phyloP scores from a whole-genome alignment of 2,888 invertebrate genomes.

The Balanococcus diminutus region DNA sequence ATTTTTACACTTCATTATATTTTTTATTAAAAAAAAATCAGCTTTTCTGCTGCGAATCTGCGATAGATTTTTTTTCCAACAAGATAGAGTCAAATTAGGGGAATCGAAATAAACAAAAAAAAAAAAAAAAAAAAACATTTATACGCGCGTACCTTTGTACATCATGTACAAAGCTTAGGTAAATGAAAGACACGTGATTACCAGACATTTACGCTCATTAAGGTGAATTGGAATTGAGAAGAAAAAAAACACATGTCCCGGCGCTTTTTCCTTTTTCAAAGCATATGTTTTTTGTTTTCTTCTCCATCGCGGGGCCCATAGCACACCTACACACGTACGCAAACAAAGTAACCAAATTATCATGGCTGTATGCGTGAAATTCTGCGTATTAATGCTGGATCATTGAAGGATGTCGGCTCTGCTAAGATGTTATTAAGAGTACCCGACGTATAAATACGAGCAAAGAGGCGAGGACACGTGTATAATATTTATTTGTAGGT shows the following conservation, averaged over 20 bases:
- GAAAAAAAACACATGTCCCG: neutral
- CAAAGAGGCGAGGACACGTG: neutral
- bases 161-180: neutral
- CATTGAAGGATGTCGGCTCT: neutral
- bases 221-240: slow-evolving; percentile 14
- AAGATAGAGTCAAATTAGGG: too few species aligned
- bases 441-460: neutral
- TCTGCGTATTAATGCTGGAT: neutral
- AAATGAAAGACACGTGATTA: slow-evolving; percentile 22
- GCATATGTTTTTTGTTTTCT: neutral
- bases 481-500: neutral
- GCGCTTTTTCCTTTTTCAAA: neutral
- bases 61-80: too few species aligned
- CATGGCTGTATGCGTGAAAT: neutral
- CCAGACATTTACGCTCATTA: slow-evolving; percentile 24
- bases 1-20: too few species aligned
- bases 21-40: too few species aligned
- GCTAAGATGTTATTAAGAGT: neutral
- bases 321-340: neutral
- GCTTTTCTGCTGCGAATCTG: too few species aligned
- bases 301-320: neutral
- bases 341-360: neutral
- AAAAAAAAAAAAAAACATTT: slow-evolving; percentile 3
- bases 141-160: neutral
- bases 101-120: too few species aligned